Evolutionary conservation across 2,113 vertebrate genomes (phyloP).

Genomic region (Rhea americana): DNA sequence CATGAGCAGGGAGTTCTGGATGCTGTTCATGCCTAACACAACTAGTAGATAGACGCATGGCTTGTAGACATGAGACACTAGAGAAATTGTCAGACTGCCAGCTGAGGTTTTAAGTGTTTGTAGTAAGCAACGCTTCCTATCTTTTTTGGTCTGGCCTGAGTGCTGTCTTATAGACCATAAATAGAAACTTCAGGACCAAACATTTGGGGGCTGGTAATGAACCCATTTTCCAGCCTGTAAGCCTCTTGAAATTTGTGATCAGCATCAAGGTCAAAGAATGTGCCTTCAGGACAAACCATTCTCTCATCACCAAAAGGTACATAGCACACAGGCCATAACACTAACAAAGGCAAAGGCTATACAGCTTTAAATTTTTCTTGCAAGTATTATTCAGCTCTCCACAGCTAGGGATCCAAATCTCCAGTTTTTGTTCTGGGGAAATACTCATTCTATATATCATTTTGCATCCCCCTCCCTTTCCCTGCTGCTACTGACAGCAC

Average conservation of each 20-base stretch:
- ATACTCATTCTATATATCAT: neutral
- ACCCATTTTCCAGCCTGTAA: slow-evolving; percentile 53
- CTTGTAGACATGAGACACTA: slow-evolving; percentile 47
- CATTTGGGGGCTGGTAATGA: slow-evolving; percentile 18
- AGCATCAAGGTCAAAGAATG: neutral
- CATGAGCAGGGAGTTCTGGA: slow-evolving; percentile 44
- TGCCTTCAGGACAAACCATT: neutral
- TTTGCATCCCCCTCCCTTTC: neutral
- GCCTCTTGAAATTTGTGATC: neutral
- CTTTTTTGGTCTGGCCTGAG: neutral
- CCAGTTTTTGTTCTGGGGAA: neutral
- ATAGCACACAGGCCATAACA: neutral
- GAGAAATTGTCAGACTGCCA: slow-evolving; percentile 38
- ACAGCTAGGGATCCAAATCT: neutral
- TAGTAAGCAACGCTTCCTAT: slow-evolving; percentile 50
- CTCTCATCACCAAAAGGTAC: neutral
- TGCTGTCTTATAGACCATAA: slow-evolving; percentile 53
- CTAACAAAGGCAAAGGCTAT: neutral
- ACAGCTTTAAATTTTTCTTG: neutral
- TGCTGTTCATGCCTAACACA: slow-evolving; percentile 41
- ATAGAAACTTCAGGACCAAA: slow-evolving; percentile 60
- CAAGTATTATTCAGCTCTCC: neutral
- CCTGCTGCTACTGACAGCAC: neutral
- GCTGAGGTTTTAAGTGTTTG: slow-evolving; percentile 60
- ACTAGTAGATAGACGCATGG: slow-evolving; percentile 60